Evolutionary conservation across 2,888 invertebrate genomes (phyloP).

Genomic region (Hoplodrina blanda): DNA sequence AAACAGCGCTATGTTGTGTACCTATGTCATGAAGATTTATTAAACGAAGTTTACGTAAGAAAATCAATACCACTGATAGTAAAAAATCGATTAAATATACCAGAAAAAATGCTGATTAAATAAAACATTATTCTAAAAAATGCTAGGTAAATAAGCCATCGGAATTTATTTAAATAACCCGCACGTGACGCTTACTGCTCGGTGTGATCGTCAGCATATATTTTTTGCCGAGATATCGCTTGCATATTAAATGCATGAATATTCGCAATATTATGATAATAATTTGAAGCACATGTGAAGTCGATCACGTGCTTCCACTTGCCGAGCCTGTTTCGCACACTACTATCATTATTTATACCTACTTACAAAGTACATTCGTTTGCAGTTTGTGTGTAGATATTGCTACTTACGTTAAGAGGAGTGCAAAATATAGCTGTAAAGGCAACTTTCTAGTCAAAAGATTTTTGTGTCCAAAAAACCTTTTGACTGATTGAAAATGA

Average conservation of each 20-base stretch:
- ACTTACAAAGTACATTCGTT: slow-evolving; percentile 2
- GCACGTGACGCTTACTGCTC: not conserved
- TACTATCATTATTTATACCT: slow-evolving; percentile 1
- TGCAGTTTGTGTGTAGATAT: not conserved
- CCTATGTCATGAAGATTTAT: too few species aligned
- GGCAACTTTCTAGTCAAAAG: too few species aligned
- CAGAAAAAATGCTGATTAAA: not conserved
- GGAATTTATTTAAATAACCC: not conserved
- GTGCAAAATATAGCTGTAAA: too few species aligned
- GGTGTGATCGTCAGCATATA: slow-evolving; percentile 38
- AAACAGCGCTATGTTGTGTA: too few species aligned
- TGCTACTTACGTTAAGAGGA: too few species aligned
- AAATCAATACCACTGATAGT: too few species aligned
- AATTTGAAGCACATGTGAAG: slow-evolving; percentile 42
- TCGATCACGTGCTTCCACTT: slow-evolving; percentile 47
- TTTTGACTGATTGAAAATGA: too few species aligned
- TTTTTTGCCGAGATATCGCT: slow-evolving; percentile 44
- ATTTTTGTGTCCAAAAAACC: too few species aligned
- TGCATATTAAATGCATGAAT: slow-evolving; percentile 27
- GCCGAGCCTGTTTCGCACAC: slow-evolving; percentile 20
- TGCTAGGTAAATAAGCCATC: too few species aligned
- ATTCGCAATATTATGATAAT: slow-evolving; percentile 48
- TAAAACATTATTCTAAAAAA: slow-evolving; percentile 1
- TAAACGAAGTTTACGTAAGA: too few species aligned
- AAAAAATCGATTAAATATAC: not conserved